Conservation (phyloP, 2,113 vertebrate genomes). For the Cynocephalus volans region DNA sequence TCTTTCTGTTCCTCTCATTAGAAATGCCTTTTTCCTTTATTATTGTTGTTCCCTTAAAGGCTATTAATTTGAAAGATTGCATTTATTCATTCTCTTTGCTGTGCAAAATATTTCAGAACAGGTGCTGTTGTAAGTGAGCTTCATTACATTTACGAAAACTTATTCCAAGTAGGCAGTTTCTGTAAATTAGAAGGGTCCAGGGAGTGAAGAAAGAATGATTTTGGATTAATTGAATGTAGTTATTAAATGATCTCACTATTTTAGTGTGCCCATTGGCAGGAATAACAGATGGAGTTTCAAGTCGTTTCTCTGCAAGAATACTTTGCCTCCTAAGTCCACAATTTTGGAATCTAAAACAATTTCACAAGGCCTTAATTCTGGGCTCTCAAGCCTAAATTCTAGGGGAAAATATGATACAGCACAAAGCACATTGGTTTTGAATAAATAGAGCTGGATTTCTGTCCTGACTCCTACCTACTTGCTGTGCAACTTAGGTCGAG, state of each 20-base stretch:
- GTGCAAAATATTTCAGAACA: conserved; percentile 19
- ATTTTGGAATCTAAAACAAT: background rate
- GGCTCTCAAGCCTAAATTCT: background rate
- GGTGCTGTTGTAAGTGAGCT: background rate
- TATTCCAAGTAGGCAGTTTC: background rate
- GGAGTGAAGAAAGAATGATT: conserved; percentile 15
- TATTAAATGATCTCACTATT: background rate
- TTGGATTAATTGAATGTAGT: background rate
- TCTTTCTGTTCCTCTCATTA: background rate
- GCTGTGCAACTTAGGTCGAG: background rate
- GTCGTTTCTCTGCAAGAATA: background rate
- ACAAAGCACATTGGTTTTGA: background rate
- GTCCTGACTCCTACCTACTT: background rate
- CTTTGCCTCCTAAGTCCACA: background rate
- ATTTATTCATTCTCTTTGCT: background rate
- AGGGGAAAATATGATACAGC: background rate
- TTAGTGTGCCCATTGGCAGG: background rate
- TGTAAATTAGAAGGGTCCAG: background rate
- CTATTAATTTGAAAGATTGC: conserved; percentile 41
- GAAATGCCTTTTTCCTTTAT: background rate
- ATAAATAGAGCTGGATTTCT: background rate
- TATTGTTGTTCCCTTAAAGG: conserved; percentile 13
- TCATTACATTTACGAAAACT: background rate
- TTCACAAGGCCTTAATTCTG: background rate
- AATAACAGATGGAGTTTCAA: background rate